Evolutionary conservation across 2,797 vertebrate genomes (phyloP).

Genomic region (Masticophis lateralis): DNA sequence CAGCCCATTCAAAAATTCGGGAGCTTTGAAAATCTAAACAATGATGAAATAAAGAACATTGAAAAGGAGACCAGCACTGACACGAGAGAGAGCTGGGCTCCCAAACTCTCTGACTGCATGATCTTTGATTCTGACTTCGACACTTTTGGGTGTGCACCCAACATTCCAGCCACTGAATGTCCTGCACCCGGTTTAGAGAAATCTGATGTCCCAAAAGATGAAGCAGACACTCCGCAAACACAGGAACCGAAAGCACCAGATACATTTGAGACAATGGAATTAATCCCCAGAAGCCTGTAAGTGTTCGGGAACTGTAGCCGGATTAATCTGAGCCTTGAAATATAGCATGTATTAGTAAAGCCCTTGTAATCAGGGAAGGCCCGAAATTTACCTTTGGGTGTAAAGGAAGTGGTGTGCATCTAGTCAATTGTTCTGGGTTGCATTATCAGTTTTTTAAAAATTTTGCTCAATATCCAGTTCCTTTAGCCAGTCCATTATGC

Average conservation of each 20-base stretch:
- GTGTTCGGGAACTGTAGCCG: constrained; percentile 8
- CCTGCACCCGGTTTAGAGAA: constrained; percentile 9
- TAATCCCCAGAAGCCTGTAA: constrained; percentile 49
- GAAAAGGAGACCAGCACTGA: constrained; percentile 31
- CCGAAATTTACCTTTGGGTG: background rate
- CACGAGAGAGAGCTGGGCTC: constrained; percentile 35
- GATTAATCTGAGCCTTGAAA: background rate
- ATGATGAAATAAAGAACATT: background rate
- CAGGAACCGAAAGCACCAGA: background rate
- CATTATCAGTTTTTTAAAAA: background rate
- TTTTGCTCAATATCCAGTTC: background rate
- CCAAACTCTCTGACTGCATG: constrained; percentile 73
- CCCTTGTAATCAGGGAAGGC: too few species aligned
- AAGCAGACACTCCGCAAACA: background rate
- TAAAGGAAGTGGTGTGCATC: background rate
- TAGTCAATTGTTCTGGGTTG: background rate
- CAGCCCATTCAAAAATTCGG: background rate
- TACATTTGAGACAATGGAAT: constrained; percentile 18
- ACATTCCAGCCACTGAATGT: constrained; percentile 62
- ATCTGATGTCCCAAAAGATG: background rate
- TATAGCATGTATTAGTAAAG: background rate
- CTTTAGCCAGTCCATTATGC: background rate
- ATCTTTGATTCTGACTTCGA: constrained; percentile 80
- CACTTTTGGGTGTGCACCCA: constrained; percentile 71
- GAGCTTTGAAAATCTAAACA: background rate